Percentiles rank a stretch among this genome's conserved stretches.
phyloP scores from a whole-genome alignment of 2,888 invertebrate species.

The Oxycera nigricornis region DNA sequence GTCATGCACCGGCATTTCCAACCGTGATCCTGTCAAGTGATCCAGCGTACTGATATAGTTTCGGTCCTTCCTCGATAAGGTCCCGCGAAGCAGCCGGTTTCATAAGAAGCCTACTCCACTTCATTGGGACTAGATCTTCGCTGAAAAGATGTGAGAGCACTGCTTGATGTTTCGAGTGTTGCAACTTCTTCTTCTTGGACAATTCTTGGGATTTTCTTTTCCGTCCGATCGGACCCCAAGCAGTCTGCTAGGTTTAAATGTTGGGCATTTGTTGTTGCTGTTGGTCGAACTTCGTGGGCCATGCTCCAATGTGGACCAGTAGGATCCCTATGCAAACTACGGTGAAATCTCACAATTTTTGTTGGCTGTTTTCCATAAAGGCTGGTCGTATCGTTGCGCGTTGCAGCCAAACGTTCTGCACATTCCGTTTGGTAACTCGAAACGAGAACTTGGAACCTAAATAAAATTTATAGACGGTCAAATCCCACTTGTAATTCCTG shows the following conservation, averaged over 20 bases:
- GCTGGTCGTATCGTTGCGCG: slow-evolving; percentile 14
- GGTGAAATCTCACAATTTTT: slow-evolving; percentile 32
- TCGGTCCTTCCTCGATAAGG: too few relatives aligned
- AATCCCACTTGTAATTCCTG: slow-evolving; percentile 33
- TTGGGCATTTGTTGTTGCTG: slow-evolving; percentile 10
- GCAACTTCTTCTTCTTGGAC: slow-evolving; percentile 15
- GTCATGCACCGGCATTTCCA: background rate
- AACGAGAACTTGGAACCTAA: slow-evolving; percentile 20
- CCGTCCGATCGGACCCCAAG: slow-evolving; percentile 57
- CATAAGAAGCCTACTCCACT: too few relatives aligned
- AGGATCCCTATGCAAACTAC: slow-evolving; percentile 35
- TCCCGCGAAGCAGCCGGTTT: too few relatives aligned
- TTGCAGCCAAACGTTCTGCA: background rate
- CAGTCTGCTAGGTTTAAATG: slow-evolving; percentile 55
- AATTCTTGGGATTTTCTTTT: slow-evolving; percentile 48
- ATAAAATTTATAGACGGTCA: slow-evolving; percentile 35
- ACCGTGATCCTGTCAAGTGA: too few relatives aligned
- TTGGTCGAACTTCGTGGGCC: slow-evolving; percentile 22
- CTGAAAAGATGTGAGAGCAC: background rate
- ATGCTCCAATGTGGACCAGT: slow-evolving; percentile 18
- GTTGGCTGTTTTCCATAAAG: background rate
- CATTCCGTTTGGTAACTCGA: slow-evolving; percentile 33
- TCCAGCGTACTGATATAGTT: too few relatives aligned
- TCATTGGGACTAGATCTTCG: too few relatives aligned
- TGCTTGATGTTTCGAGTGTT: background rate